These are phyloP conservation scores for Lepidurus arcticus DNA, from an alignment of 1,140 invertebrate species.

Conservation along the genomic window DNA sequence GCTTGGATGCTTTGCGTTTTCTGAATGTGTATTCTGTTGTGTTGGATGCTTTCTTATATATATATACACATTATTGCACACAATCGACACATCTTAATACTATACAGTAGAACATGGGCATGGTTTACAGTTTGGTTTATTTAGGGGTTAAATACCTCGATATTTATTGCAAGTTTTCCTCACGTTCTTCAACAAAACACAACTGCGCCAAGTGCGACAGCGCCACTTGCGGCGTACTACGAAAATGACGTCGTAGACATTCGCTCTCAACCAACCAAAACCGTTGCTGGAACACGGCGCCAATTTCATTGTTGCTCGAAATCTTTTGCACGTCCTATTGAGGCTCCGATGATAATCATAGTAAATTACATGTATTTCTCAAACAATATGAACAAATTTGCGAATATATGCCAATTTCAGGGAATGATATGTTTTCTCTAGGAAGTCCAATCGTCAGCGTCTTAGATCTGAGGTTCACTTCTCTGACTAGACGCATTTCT, in stretches of 20 bases:
- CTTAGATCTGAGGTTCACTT: not conserved
- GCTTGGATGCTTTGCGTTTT: too few relatives aligned
- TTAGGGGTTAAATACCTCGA: not conserved
- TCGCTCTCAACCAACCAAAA: not conserved
- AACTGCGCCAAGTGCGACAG: not conserved
- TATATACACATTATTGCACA: not conserved
- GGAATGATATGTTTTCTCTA: constrained; percentile 19
- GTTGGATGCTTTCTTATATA: not conserved
- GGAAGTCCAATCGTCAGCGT: not conserved
- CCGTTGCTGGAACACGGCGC: not conserved
- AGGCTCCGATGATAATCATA: too few relatives aligned
- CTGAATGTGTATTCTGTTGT: not conserved
- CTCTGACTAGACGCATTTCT: constrained; percentile 7
- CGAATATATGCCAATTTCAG: not conserved
- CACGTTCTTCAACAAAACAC: not conserved
- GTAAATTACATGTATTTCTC: not conserved
- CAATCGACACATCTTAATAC: too few relatives aligned
- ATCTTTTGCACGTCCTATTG: too few relatives aligned
- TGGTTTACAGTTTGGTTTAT: not conserved
- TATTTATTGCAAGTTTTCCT: not conserved
- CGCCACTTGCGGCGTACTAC: not conserved
- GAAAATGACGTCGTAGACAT: not conserved
- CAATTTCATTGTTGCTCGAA: not conserved
- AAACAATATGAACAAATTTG: not conserved
- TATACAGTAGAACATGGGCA: not conserved